Percentiles rank a stretch among this genome's conserved stretches.
Evolutionary conservation across 2,113 vertebrate species (phyloP).

Genomic region (Eptesicus fuscus): DNA sequence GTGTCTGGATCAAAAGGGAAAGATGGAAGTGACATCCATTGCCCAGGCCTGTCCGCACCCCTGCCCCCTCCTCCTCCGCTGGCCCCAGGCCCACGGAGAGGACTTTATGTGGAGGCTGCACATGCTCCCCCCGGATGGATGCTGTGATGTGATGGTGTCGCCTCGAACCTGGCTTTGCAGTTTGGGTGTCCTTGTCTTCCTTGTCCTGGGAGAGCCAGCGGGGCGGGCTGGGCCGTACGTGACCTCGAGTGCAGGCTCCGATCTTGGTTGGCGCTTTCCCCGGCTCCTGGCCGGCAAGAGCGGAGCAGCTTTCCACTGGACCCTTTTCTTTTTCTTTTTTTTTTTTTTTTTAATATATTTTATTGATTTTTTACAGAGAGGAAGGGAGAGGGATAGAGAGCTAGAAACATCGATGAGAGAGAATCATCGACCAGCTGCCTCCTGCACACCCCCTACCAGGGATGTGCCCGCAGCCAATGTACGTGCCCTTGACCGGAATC

Average conservation of each 20-base stretch:
- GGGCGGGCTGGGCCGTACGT: not conserved
- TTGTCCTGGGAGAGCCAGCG: not conserved
- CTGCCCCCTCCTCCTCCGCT: not conserved
- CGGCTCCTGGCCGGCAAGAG: not conserved
- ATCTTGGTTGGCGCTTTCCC: not conserved
- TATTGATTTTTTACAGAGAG: too few relatives aligned
- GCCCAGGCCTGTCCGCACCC: not conserved
- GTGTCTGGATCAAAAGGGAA: not conserved
- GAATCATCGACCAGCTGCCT: too few relatives aligned
- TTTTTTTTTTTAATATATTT: too few relatives aligned
- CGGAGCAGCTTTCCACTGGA: too few relatives aligned
- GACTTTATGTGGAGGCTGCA: rapidly evolving
- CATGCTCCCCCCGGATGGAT: not conserved
- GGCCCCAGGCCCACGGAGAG: not conserved
- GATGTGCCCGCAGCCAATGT: too few relatives aligned
- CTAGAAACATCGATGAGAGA: too few relatives aligned
- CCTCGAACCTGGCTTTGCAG: not conserved
- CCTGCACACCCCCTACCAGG: too few relatives aligned
- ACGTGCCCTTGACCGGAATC: too few relatives aligned
- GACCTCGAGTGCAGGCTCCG: not conserved
- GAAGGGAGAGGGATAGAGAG: too few relatives aligned
- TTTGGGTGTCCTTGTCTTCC: not conserved
- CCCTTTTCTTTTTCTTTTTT: not conserved
- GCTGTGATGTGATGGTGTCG: not conserved
- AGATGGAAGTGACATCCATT: not conserved